Evolutionary conservation across 1,140 invertebrate species (phyloP).

Genomic region (Drosophila murphyi): DNA sequence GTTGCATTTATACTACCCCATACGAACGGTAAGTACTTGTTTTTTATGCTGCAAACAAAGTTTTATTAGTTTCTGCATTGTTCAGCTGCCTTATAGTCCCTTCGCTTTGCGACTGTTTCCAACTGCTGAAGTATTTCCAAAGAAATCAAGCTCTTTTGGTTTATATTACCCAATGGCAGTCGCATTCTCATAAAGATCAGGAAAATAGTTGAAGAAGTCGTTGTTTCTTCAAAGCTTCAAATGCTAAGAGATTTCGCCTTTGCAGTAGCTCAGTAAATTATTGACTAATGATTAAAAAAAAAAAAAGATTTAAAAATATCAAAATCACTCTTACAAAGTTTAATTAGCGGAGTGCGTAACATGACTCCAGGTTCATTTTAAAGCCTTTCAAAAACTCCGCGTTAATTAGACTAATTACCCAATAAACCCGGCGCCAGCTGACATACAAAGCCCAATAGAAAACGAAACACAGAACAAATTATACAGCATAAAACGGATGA

Average conservation of each 20-base stretch:
- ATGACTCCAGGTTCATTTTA: slow-evolving; percentile 33
- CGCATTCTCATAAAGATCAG: slow-evolving; percentile 42
- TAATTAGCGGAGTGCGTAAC: slow-evolving; percentile 42
- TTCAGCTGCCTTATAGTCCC: slow-evolving; percentile 30
- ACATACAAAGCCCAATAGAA: slow-evolving; percentile 2
- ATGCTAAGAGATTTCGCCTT: neutral
- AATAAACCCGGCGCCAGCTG: slow-evolving; percentile 48
- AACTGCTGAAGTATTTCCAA: slow-evolving; percentile 50
- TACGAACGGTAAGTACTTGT: slow-evolving; percentile 12
- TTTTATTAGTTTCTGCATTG: slow-evolving; percentile 65
- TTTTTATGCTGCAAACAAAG: slow-evolving; percentile 36
- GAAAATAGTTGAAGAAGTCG: slow-evolving; percentile 13
- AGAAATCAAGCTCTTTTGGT: slow-evolving; percentile 43
- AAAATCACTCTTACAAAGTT: slow-evolving; percentile 29
- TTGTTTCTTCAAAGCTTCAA: slow-evolving; percentile 22
- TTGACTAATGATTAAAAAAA: slow-evolving; percentile 13
- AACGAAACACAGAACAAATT: slow-evolving; percentile 26
- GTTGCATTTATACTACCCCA: slow-evolving; percentile 38
- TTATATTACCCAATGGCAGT: slow-evolving; percentile 28
- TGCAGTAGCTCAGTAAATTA: slow-evolving; percentile 12
- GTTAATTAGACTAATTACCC: slow-evolving; percentile 63
- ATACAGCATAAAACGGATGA: slow-evolving; percentile 9
- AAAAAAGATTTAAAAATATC: slow-evolving; percentile 1
- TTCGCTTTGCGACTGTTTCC: neutral
- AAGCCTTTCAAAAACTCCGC: slow-evolving; percentile 37